Evolutionary conservation across 2,113 vertebrate species (phyloP).

Genomic region (Amazona guildingii): DNA sequence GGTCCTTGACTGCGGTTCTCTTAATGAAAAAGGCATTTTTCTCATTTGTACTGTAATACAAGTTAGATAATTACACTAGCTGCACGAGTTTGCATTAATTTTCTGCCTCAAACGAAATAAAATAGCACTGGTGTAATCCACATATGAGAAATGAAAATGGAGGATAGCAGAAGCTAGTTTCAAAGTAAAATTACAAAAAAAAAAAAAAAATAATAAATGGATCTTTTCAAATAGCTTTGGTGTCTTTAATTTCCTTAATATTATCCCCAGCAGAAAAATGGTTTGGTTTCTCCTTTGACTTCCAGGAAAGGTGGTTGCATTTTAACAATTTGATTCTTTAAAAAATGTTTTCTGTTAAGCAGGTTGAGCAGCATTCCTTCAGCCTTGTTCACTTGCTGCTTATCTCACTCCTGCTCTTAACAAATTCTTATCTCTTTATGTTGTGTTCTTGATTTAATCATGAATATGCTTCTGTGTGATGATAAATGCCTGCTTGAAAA

Average conservation of each 20-base stretch:
- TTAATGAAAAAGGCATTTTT: neutral
- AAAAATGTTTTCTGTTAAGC: neutral
- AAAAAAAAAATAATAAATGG: neutral
- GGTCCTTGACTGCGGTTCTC: neutral
- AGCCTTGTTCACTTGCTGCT: neutral
- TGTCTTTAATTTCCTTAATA: neutral
- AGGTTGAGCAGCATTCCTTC: constrained; percentile 31
- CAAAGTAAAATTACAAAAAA: neutral
- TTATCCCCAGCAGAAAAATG: neutral
- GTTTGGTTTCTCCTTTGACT: neutral
- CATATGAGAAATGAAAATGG: neutral
- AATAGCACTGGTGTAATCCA: neutral
- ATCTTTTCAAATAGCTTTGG: neutral
- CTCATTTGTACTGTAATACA: neutral
- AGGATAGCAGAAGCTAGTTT: neutral
- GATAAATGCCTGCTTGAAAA: neutral
- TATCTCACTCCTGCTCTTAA: constrained; percentile 17
- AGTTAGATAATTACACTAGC: neutral
- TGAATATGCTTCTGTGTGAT: neutral
- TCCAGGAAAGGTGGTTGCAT: neutral
- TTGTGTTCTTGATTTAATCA: neutral
- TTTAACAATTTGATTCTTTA: neutral
- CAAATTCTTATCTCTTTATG: neutral
- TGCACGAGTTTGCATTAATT: neutral
- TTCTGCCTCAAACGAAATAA: neutral